phyloP scores from a whole-genome alignment of 2,888 invertebrate genomes.

The Imbricaverruca yamaguchii region DNA sequence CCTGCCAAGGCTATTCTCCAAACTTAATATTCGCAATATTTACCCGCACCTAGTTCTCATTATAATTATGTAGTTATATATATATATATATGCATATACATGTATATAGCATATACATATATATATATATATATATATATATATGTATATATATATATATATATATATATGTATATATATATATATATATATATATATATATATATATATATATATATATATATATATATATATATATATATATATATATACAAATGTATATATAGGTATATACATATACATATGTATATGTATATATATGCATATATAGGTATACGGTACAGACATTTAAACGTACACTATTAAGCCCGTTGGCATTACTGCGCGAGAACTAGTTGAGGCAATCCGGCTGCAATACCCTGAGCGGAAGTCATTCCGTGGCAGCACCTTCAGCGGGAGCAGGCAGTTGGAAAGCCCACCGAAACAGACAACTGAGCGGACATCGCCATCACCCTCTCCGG shows the following conservation, averaged over 20 bases:
- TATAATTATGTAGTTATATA: not conserved
- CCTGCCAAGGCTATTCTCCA: no score
- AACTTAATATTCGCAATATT: no score
- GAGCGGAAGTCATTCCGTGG: no score
- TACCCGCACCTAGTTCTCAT: not conserved
- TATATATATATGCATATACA: constrained; percentile 23
- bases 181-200: constrained; percentile 24
- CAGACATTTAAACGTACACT: no score
- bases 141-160: not conserved
- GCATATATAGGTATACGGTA: constrained; percentile 20
- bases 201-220: constrained; percentile 25
- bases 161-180: constrained; percentile 24
- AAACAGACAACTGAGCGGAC: no score
- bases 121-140: constrained; percentile 25
- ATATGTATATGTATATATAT: constrained; percentile 17
- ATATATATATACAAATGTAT: not conserved
- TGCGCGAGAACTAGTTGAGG: no score
- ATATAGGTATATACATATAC: not conserved
- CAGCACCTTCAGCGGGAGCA: no score
- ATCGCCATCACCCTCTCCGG: no score
- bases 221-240: constrained; percentile 23
- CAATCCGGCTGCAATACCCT: no score
- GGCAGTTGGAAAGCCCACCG: no score
- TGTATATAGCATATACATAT: constrained; percentile 24
- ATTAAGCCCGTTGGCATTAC: no score